These are phyloP conservation scores for Xenops minutus DNA, from an alignment of 2,797 vertebrate genomes.

Conservation along the genomic window DNA sequence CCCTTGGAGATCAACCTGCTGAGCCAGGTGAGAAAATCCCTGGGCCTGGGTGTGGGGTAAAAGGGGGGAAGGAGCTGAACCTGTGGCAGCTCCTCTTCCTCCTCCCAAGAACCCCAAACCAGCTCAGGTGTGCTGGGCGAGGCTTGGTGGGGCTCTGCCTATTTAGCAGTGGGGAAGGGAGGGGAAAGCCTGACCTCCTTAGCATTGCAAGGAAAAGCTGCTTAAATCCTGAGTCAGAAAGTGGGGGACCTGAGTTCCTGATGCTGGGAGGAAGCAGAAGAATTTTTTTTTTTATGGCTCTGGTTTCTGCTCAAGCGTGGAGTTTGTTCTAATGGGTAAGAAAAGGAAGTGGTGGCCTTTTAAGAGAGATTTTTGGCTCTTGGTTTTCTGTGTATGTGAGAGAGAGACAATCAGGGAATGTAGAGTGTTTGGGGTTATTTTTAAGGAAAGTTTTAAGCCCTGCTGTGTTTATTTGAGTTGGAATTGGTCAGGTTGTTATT, in stretches of 20 bases:
- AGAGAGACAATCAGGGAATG: rapidly evolving
- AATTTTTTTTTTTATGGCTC: rapidly evolving
- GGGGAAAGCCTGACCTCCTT: rapidly evolving
- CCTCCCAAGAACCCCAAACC: rapidly evolving
- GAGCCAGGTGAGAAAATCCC: neutral
- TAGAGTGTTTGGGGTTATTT: neutral
- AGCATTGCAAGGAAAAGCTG: neutral
- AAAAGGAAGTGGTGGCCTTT: neutral
- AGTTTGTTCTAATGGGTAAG: neutral
- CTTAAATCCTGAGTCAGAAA: neutral
- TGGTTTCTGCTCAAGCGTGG: neutral
- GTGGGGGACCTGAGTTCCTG: neutral
- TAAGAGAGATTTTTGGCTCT: neutral
- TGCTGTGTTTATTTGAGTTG: neutral
- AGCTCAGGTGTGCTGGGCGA: neutral
- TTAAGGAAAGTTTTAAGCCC: neutral
- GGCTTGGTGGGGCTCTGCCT: neutral
- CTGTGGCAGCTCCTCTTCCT: neutral
- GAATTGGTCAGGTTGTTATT: neutral
- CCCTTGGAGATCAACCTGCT: neutral
- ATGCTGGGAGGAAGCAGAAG: neutral
- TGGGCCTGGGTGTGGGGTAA: neutral
- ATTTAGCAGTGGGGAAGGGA: neutral
- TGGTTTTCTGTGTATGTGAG: neutral
- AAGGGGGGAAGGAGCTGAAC: neutral